These are phyloP conservation scores for Manis javanica DNA, from an alignment of 2,797 vertebrate species.

Conservation along the genomic window DNA sequence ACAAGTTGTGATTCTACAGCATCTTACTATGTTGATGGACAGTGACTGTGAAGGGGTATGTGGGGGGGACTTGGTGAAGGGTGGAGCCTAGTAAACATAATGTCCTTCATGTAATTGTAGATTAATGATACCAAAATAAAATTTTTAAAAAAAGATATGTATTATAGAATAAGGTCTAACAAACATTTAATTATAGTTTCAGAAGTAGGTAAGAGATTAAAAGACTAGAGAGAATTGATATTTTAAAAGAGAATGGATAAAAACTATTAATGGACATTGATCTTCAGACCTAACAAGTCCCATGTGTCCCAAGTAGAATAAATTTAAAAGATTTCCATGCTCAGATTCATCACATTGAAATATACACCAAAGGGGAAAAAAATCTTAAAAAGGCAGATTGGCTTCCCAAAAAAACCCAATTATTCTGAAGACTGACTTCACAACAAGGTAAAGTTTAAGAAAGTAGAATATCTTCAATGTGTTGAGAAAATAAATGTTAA, in stretches of 20 bases:
- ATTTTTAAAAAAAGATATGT: background rate
- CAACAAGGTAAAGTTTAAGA: background rate
- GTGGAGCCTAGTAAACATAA: no score
- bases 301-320: background rate
- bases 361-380: background rate
- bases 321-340: background rate
- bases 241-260: constrained; percentile 29
- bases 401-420: background rate
- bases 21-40: no score
- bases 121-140: no score
- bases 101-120: no score
- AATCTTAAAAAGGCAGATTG: background rate
- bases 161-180: background rate
- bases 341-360: background rate
- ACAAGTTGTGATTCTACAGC: no score
- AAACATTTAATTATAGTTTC: background rate
- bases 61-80: no score
- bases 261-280: background rate
- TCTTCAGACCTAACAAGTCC: background rate
- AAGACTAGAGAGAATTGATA: background rate
- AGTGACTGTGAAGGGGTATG: no score
- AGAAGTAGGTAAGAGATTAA: background rate
- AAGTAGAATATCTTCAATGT: background rate
- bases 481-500: background rate
- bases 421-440: background rate